Evolutionary conservation across 2,797 vertebrate species (phyloP).

Genomic region (Triplophysa yarkandensis): DNA sequence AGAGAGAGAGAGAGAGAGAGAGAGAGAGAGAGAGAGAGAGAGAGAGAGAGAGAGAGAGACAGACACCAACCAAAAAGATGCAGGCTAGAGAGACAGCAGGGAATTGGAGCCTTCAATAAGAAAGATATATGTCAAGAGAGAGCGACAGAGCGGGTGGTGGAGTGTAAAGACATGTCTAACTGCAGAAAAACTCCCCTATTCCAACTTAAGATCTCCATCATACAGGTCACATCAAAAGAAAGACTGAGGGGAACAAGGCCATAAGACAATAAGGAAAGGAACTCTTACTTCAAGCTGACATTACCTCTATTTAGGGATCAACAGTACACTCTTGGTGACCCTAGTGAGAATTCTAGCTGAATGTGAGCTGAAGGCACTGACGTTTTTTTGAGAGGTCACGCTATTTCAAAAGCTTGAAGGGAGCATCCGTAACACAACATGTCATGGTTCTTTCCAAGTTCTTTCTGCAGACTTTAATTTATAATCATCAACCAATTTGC

Average conservation of each 20-base stretch:
- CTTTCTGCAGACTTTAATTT: not conserved
- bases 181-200: slow-evolving; percentile 56
- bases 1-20: slow-evolving; percentile 47
- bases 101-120: slow-evolving; percentile 37
- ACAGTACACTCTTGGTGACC: not conserved
- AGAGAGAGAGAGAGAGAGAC: slow-evolving; percentile 51
- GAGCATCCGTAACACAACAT: not conserved
- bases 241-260: not conserved
- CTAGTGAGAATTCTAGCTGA: not conserved
- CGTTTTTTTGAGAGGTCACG: not conserved
- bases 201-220: slow-evolving; percentile 51
- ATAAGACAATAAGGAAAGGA: not conserved
- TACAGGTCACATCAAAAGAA: slow-evolving; percentile 41
- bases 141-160: slow-evolving; percentile 25
- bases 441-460: not conserved
- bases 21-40: slow-evolving; percentile 48
- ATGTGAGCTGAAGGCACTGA: not conserved
- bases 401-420: not conserved
- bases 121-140: slow-evolving; percentile 33
- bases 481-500: not conserved
- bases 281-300: slow-evolving; percentile 1
- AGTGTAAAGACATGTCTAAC: slow-evolving; percentile 49
- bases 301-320: slow-evolving; percentile 15
- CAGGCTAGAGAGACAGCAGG: slow-evolving; percentile 36
- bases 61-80: slow-evolving; percentile 27